Conservation (phyloP, 2,888 invertebrate genomes). For the Cataglyphis cursor region DNA sequence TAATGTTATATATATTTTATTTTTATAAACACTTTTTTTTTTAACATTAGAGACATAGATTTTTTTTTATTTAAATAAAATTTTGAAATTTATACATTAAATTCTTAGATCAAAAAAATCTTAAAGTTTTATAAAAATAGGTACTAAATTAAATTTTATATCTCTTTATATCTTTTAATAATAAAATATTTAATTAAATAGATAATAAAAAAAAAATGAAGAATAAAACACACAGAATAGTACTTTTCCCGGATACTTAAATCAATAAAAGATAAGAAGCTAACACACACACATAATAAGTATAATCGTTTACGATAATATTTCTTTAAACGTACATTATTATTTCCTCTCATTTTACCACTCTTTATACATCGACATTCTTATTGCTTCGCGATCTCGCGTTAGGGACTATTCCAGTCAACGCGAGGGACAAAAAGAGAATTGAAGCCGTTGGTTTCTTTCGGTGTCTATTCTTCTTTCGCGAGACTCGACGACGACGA, state of each 20-base stretch:
- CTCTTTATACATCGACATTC: neutral
- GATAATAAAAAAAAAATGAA: neutral
- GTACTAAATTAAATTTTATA: neutral
- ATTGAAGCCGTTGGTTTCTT: constrained; percentile 34
- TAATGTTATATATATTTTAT: too few species aligned
- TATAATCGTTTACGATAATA: neutral
- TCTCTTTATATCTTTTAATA: neutral
- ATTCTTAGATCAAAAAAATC: too few species aligned
- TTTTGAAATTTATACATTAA: neutral
- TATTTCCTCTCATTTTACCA: neutral
- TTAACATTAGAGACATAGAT: neutral
- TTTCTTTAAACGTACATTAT: neutral
- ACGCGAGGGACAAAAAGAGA: constrained; percentile 12
- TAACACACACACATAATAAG: neutral
- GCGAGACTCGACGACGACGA: constrained; percentile 47
- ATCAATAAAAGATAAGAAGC: neutral
- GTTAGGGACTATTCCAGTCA: constrained; percentile 4
- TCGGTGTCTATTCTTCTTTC: constrained; percentile 24
- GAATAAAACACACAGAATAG: neutral
- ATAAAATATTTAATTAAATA: neutral
- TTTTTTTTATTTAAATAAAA: neutral
- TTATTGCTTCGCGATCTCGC: constrained; percentile 10
- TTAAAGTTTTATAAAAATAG: neutral
- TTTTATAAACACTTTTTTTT: neutral
- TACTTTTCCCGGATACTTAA: neutral